Evolutionary conservation across 2,888 invertebrate genomes (phyloP).

Genomic region (Oegoconia quadripuncta): DNA sequence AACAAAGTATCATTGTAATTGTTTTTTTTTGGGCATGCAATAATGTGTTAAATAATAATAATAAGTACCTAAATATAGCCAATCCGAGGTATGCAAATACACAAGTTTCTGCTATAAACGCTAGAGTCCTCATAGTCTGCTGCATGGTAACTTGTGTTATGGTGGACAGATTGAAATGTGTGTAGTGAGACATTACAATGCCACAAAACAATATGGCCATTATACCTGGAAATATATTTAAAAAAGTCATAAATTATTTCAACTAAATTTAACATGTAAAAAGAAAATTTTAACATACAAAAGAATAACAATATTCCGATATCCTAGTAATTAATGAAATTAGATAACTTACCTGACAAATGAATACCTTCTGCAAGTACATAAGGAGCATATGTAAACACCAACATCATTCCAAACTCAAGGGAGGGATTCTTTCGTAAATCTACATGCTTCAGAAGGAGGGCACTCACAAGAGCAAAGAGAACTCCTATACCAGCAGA

Average conservation of each 20-base stretch:
- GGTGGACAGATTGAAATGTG: slow-evolving; percentile 98
- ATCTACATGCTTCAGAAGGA: slow-evolving; percentile 96
- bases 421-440: slow-evolving; percentile 97
- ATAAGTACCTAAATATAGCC: slow-evolving; percentile 82
- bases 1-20: too few relatives aligned
- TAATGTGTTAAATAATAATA: neutral
- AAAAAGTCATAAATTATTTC: too few relatives aligned
- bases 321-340: neutral
- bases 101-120: slow-evolving; percentile 98
- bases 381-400: slow-evolving; percentile 99
- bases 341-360: slow-evolving; percentile 86
- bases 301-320: neutral
- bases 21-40: too few relatives aligned
- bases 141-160: slow-evolving; percentile 99
- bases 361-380: slow-evolving; percentile 98
- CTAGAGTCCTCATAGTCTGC: slow-evolving; percentile 97
- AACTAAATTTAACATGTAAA: too few relatives aligned
- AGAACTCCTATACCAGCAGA: slow-evolving; percentile 97
- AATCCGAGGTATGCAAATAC: slow-evolving; percentile 98
- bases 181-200: slow-evolving; percentile 99
- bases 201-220: slow-evolving; percentile 99
- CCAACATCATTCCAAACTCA: slow-evolving; percentile 98
- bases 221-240: slow-evolving; percentile 83
- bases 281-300: too few relatives aligned
- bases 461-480: slow-evolving; percentile 95